A percentile compares a stretch with the other conserved stretches of the same genome.
These are phyloP conservation scores for Drosophila parthenogenetica DNA, from an alignment of 2,888 invertebrate genomes.

Conservation along the genomic window DNA sequence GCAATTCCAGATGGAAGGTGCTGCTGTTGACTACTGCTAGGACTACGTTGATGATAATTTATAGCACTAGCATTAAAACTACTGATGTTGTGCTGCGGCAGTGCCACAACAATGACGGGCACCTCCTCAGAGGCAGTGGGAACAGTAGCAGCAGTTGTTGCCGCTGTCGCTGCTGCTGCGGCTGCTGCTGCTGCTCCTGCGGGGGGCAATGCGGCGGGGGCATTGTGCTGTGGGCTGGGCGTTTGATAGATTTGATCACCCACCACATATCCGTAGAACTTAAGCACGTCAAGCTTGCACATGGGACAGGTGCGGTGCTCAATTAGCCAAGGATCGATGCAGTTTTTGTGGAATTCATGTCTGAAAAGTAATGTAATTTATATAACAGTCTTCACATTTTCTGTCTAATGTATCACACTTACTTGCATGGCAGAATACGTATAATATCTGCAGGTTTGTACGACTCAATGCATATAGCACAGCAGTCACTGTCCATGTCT, in stretches of 20 bases:
- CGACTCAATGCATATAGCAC: conserved; percentile 97
- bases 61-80: conserved; percentile 71
- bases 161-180: conserved; percentile 8
- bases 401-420: conserved; percentile 81
- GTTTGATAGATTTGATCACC: conserved; percentile 86
- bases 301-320: conserved; percentile 98
- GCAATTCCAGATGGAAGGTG: conserved; percentile 42
- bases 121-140: conserved; percentile 64
- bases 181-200: conserved; percentile 18
- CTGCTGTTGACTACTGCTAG: conserved; percentile 67
- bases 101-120: conserved; percentile 77
- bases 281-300: conserved; percentile 98
- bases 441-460: conserved; percentile 95
- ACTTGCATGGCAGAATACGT: conserved; percentile 96
- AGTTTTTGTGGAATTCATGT: conserved; percentile 97
- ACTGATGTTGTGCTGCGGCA: conserved; percentile 69
- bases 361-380: conserved; percentile 86
- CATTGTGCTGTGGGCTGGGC: conserved; percentile 80
- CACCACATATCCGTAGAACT: conserved; percentile 94
- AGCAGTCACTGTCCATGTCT: conserved; percentile 95
- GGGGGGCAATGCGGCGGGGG: conserved; percentile 37
- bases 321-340: conserved; percentile 98
- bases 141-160: conserved; percentile 20
- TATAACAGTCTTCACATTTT: background rate
- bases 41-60: conserved; percentile 68